These are phyloP conservation scores for Ips typographus DNA, from an alignment of 1,140 invertebrate species.

Conservation along the genomic window DNA sequence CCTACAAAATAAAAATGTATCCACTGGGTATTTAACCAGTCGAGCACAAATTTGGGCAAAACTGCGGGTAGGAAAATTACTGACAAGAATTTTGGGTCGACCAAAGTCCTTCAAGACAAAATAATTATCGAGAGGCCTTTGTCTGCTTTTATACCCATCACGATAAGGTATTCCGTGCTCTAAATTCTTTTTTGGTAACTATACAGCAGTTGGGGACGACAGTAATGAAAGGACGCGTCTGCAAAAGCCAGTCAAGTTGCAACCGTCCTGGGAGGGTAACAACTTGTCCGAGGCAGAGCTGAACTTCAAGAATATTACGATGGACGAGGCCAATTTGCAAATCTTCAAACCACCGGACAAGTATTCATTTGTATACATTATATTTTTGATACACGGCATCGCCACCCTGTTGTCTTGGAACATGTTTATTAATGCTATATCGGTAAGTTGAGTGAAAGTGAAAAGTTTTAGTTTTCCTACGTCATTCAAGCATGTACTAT, in stretches of 20 bases:
- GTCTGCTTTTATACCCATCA: neutral
- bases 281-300: slow-evolving; percentile 81
- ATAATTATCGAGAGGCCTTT: neutral
- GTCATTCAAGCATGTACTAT: too few species aligned
- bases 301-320: slow-evolving; percentile 77
- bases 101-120: neutral
- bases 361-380: slow-evolving; percentile 84
- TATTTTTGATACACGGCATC: slow-evolving; percentile 92
- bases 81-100: too few species aligned
- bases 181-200: slow-evolving; percentile 1
- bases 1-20: neutral
- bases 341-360: slow-evolving; percentile 77
- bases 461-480: neutral
- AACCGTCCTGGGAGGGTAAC: slow-evolving; percentile 83
- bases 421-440: slow-evolving; percentile 96
- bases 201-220: slow-evolving; percentile 48
- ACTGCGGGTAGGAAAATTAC: neutral
- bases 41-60: neutral
- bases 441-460: slow-evolving; percentile 61
- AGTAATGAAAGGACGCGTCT: slow-evolving; percentile 55
- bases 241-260: slow-evolving; percentile 76
- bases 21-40: neutral
- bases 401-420: slow-evolving; percentile 98
- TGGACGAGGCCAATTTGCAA: slow-evolving; percentile 70
- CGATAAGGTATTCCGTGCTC: neutral